These are phyloP conservation scores for Rhodinocichla rosea DNA, from an alignment of 2,113 vertebrate species.

Conservation along the genomic window DNA sequence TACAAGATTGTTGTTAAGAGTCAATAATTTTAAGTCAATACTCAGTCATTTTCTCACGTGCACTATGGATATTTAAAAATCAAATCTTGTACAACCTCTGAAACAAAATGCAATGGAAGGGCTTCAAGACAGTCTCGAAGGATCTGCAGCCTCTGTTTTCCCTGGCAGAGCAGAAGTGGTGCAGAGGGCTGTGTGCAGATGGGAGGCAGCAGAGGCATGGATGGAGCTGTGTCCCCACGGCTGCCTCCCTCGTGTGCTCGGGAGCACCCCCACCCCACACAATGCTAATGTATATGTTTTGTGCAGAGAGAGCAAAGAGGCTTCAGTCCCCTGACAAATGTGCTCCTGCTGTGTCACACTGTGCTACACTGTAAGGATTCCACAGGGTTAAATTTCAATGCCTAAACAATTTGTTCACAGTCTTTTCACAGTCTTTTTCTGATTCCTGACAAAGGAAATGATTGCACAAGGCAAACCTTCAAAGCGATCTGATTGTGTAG, in stretches of 20 bases:
- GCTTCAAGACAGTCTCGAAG: not conserved
- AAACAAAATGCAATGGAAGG: not conserved
- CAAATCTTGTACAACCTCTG: not conserved
- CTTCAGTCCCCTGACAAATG: constrained; percentile 44
- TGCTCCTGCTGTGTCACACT: constrained; percentile 58
- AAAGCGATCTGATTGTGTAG: constrained; percentile 39
- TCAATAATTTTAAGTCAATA: not conserved
- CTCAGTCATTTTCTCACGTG: not conserved
- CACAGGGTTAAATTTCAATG: constrained; percentile 64
- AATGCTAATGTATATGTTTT: constrained; percentile 47
- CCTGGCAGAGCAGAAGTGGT: not conserved
- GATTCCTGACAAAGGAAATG: constrained; percentile 59
- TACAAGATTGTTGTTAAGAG: not conserved
- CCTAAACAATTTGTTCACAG: constrained; percentile 62
- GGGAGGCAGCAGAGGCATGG: not conserved
- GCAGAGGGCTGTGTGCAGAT: not conserved
- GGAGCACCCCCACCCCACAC: constrained; percentile 27
- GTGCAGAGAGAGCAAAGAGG: constrained; percentile 17
- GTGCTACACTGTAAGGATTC: constrained; percentile 60
- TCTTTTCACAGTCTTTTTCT: constrained; percentile 62
- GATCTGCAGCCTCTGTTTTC: not conserved
- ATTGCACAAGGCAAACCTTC: constrained; percentile 56
- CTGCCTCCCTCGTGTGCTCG: not conserved
- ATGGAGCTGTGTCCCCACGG: not conserved
- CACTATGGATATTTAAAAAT: not conserved